A percentile compares a stretch with the other conserved stretches of the same genome.
Evolutionary conservation across 2,888 invertebrate genomes (phyloP).

Genomic region (Eucera pruinosa): DNA sequence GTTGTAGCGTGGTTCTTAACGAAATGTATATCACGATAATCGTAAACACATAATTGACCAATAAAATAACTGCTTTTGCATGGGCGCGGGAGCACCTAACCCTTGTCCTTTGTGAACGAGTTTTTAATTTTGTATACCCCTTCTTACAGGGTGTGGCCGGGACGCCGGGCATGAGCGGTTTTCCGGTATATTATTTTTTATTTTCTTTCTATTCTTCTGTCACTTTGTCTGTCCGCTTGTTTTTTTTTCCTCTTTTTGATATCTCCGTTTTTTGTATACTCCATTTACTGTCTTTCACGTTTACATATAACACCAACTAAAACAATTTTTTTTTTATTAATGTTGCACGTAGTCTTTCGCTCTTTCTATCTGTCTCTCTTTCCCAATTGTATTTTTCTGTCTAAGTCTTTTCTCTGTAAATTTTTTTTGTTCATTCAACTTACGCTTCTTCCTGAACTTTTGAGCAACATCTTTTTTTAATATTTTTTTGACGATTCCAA

Average conservation of each 20-base stretch:
- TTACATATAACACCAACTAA: conserved; percentile 60
- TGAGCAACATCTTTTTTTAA: conserved; percentile 26
- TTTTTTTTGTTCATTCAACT: conserved; percentile 36
- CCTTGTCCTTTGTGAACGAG: conserved; percentile 63
- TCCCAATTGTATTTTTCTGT: neutral
- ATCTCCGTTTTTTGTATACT: conserved; percentile 24
- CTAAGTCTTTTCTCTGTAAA: conserved; percentile 5
- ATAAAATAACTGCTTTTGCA: conserved; percentile 69
- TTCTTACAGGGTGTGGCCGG: conserved; percentile 91
- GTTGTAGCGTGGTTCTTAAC: conserved; percentile 37
- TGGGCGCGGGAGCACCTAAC: conserved; percentile 65
- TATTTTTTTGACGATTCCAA: conserved; percentile 28
- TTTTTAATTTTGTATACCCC: conserved; percentile 83
- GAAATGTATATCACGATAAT: conserved; percentile 49
- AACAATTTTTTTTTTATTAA: conserved; percentile 43
- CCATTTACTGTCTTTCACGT: conserved; percentile 28
- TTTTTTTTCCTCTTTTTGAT: neutral
- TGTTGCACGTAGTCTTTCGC: conserved; percentile 33
- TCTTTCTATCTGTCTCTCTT: conserved; percentile 20
- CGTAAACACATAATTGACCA: conserved; percentile 53
- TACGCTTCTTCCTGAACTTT: conserved; percentile 51
- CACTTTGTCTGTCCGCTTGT: conserved; percentile 45
- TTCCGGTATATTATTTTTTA: conserved; percentile 91
- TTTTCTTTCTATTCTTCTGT: conserved; percentile 80
- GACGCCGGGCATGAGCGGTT: conserved; percentile 94